These are phyloP conservation scores for Oligia latruncula DNA, from an alignment of 2,888 invertebrate genomes.

Conservation along the genomic window DNA sequence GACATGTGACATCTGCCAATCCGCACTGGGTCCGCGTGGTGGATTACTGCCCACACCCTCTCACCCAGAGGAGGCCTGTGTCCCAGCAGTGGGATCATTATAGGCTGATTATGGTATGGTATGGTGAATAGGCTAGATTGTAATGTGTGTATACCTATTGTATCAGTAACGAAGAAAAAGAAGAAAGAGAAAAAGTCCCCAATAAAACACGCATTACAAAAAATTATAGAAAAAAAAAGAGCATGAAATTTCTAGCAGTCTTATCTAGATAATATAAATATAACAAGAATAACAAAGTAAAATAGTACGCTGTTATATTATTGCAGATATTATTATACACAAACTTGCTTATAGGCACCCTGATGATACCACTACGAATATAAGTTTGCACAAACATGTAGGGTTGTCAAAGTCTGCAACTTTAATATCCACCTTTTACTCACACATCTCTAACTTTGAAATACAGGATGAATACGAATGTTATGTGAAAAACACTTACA, in stretches of 20 bases:
- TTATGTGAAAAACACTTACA: background rate
- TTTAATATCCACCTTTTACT: background rate
- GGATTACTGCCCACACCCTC: too few species aligned
- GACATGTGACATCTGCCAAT: too few species aligned
- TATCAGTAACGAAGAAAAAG: background rate
- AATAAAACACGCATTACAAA: background rate
- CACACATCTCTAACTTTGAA: background rate
- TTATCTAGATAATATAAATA: constrained; percentile 2
- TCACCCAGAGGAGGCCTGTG: too few species aligned
- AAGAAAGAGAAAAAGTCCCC: background rate
- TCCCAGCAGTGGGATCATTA: too few species aligned
- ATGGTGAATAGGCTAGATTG: too few species aligned
- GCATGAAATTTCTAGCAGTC: background rate
- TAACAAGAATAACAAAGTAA: constrained; percentile 39
- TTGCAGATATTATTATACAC: constrained; percentile 63
- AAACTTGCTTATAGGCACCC: constrained; percentile 64
- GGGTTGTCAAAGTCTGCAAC: constrained; percentile 56
- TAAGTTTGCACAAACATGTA: constrained; percentile 67
- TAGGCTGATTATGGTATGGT: too few species aligned
- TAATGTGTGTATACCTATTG: too few species aligned
- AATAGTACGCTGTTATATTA: constrained; percentile 51
- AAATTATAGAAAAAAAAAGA: background rate
- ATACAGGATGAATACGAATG: background rate
- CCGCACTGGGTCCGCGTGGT: too few species aligned
- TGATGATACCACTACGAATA: constrained; percentile 66